A percentile compares a stretch with the other conserved stretches of the same genome.
Evolutionary conservation across 2,888 invertebrate species (phyloP).

Genomic region (Cataglyphis altisquamis): DNA sequence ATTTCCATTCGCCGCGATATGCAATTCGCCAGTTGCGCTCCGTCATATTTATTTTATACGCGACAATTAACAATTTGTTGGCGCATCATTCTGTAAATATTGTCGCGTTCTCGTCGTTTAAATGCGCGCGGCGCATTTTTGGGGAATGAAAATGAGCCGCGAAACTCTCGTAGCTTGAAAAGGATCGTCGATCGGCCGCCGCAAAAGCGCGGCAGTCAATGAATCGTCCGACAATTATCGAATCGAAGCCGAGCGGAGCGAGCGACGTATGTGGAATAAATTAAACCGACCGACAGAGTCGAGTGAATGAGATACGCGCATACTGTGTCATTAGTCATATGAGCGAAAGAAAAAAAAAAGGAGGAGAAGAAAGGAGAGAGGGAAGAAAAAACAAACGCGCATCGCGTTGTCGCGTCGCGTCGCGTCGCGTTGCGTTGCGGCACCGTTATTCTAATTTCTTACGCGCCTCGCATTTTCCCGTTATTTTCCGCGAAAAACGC

Average conservation of each 20-base stretch:
- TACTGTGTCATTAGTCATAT: constrained; percentile 36
- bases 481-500: constrained; percentile 44
- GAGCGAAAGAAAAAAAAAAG: constrained; percentile 10
- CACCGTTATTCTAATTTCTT: constrained; percentile 56
- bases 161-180: background rate
- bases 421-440: background rate
- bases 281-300: constrained; percentile 69
- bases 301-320: constrained; percentile 48
- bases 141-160: constrained; percentile 66
- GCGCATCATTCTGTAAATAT: constrained; percentile 76
- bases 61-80: constrained; percentile 34
- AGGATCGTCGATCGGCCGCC: constrained; percentile 54
- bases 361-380: background rate
- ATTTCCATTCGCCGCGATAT: constrained; percentile 31
- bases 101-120: constrained; percentile 36
- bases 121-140: constrained; percentile 56
- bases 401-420: background rate
- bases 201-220: constrained; percentile 65
- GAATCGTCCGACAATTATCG: constrained; percentile 79
- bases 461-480: constrained; percentile 53
- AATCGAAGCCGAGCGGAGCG: constrained; percentile 76
- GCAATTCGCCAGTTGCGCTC: background rate
- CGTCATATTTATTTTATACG: constrained; percentile 51
- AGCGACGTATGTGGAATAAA: constrained; percentile 74
- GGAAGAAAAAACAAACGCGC: constrained; percentile 27